A percentile compares a stretch with the other conserved stretches of the same genome.
Evolutionary conservation across 1,140 invertebrate species (phyloP).

Genomic region (Vanessa atalanta): DNA sequence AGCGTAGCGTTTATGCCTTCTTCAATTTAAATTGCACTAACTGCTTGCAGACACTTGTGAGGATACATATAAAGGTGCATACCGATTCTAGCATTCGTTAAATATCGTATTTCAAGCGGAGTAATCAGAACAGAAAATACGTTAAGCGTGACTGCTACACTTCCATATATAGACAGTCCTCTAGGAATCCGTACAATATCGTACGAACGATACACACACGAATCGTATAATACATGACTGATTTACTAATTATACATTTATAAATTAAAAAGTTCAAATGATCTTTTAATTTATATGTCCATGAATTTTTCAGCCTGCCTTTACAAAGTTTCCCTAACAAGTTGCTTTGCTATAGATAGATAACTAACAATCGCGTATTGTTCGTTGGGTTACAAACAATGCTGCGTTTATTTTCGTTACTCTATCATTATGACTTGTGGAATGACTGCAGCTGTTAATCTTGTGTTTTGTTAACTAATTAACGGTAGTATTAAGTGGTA

Average conservation of each 20-base stretch:
- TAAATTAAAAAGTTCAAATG: slow-evolving; percentile 8
- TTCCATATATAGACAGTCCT: slow-evolving; percentile 21
- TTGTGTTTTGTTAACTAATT: slow-evolving; percentile 27
- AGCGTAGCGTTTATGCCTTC: slow-evolving; percentile 52
- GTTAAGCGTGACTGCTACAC: slow-evolving; percentile 22
- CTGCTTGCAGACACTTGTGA: slow-evolving; percentile 41
- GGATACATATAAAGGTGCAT: slow-evolving; percentile 30
- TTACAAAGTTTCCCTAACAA: too few species aligned
- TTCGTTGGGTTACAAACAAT: slow-evolving; percentile 39
- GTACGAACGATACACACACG: not conserved
- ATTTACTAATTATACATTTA: not conserved
- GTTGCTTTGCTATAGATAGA: slow-evolving; percentile 28
- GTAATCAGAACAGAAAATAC: slow-evolving; percentile 37
- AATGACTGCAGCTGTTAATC: slow-evolving; percentile 21
- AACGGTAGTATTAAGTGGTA: not conserved
- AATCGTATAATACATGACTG: not conserved
- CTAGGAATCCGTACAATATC: slow-evolving; percentile 16
- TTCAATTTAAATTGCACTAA: slow-evolving; percentile 67
- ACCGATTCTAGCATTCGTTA: slow-evolving; percentile 6
- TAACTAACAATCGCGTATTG: slow-evolving; percentile 52
- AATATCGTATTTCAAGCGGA: slow-evolving; percentile 34
- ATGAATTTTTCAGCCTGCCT: slow-evolving; percentile 18
- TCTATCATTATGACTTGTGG: slow-evolving; percentile 1
- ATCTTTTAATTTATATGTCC: slow-evolving; percentile 23
- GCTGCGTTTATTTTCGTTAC: slow-evolving; percentile 31